A percentile compares a stretch with the other conserved stretches of the same genome.
Conservation (phyloP, 2,113 vertebrate genomes). For the Ranitomeya variabilis region DNA sequence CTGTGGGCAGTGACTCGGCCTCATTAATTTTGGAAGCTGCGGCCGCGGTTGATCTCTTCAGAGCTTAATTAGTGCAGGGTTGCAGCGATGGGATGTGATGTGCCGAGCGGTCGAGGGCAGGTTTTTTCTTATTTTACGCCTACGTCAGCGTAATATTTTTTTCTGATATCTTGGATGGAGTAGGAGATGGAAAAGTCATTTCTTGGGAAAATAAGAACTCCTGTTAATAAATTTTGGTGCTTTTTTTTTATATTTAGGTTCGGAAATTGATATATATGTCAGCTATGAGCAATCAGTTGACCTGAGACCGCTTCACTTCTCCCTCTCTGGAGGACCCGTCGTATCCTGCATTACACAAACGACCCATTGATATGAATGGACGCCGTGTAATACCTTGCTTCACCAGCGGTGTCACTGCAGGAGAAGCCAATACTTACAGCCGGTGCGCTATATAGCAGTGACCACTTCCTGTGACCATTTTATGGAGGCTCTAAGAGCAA, state of each 20-base stretch:
- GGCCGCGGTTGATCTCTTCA: not conserved
- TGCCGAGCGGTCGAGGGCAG: not conserved
- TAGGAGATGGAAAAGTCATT: not conserved
- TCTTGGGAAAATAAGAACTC: not conserved
- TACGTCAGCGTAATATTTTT: not conserved
- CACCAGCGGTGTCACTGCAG: too few species aligned
- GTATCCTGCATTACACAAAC: too few species aligned
- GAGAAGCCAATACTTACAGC: too few species aligned
- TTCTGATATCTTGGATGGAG: not conserved
- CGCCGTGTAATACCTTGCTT: too few species aligned
- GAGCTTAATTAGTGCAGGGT: conserved; percentile 1
- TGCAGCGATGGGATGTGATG: not conserved
- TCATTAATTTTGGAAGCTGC: not conserved
- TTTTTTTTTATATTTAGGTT: too few species aligned
- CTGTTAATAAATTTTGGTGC: too few species aligned
- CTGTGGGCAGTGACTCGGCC: not conserved
- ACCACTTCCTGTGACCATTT: not conserved
- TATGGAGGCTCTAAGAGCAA: not conserved
- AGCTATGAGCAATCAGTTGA: too few species aligned
- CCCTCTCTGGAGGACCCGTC: too few species aligned
- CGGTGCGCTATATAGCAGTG: not conserved
- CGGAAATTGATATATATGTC: too few species aligned
- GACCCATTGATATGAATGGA: too few species aligned
- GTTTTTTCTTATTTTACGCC: not conserved
- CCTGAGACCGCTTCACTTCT: too few species aligned